These are phyloP conservation scores for Formica aserva DNA, from an alignment of 2,888 invertebrate species.

Conservation along the genomic window DNA sequence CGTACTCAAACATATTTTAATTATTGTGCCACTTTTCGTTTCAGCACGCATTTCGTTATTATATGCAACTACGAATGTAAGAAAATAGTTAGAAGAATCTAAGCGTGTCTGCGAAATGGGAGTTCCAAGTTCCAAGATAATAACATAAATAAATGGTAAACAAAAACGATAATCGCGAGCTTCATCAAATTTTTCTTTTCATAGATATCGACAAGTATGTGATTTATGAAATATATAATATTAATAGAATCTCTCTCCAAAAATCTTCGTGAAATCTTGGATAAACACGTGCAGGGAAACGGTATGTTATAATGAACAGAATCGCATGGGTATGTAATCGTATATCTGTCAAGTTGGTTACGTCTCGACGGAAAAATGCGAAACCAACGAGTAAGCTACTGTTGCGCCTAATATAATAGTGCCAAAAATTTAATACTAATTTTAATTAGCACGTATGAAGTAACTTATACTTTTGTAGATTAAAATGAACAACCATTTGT, in stretches of 20 bases:
- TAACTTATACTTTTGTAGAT: constrained; percentile 11
- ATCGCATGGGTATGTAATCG: background rate
- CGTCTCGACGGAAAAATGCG: background rate
- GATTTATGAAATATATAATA: constrained; percentile 89
- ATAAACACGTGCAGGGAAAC: background rate
- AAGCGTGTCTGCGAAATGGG: constrained; percentile 87
- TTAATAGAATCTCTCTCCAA: background rate
- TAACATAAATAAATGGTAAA: constrained; percentile 64
- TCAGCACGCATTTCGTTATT: background rate
- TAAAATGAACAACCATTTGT: constrained; percentile 36
- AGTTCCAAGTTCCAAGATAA: constrained; percentile 81
- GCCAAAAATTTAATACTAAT: constrained; percentile 5
- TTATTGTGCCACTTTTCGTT: background rate
- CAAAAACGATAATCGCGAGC: background rate
- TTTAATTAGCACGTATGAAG: background rate
- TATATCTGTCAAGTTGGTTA: background rate
- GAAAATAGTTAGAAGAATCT: constrained; percentile 86
- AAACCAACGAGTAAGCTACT: background rate
- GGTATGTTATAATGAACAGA: background rate
- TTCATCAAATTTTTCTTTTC: constrained; percentile 32
- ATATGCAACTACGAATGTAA: constrained; percentile 85
- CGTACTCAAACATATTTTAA: background rate
- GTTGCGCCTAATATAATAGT: background rate
- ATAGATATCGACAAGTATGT: constrained; percentile 89
- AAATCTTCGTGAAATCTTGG: background rate